Percentiles rank a stretch among this genome's conserved stretches.
phyloP scores from a whole-genome alignment of 2,888 invertebrate genomes.

The Elmis aenea region DNA sequence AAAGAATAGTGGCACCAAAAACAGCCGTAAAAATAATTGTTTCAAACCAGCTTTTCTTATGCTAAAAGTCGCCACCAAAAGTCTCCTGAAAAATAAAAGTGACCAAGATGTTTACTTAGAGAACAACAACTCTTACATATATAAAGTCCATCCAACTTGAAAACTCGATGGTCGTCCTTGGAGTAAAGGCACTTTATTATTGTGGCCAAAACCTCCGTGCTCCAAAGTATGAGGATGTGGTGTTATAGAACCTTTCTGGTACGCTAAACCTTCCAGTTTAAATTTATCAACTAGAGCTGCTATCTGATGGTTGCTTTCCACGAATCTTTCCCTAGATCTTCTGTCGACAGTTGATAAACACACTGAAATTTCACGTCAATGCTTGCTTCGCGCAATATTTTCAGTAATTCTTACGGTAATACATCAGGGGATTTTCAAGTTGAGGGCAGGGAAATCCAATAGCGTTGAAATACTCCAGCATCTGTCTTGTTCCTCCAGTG shows the following conservation, averaged over 20 bases:
- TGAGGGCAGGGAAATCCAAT: constrained; percentile 97
- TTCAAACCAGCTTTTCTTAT: constrained; percentile 70
- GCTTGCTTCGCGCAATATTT: constrained; percentile 1
- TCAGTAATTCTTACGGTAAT: constrained; percentile 68
- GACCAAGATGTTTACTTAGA: neutral
- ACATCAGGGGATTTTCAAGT: constrained; percentile 96
- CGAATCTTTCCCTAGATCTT: constrained; percentile 82
- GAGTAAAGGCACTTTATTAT: constrained; percentile 67
- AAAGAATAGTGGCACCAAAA: constrained; percentile 72
- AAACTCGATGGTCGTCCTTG: constrained; percentile 68
- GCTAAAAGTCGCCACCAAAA: constrained; percentile 73
- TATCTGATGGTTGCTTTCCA: constrained; percentile 91
- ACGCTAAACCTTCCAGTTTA: constrained; percentile 75
- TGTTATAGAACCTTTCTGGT: constrained; percentile 59
- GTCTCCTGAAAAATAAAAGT: constrained; percentile 56
- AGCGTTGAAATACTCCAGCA: constrained; percentile 90
- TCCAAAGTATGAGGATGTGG: constrained; percentile 51
- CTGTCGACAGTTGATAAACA: constrained; percentile 73
- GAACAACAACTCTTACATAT: constrained; percentile 51
- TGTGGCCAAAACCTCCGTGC: constrained; percentile 46
- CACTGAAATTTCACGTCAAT: constrained; percentile 48
- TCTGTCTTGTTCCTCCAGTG: constrained; percentile 84
- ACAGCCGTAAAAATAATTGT: constrained; percentile 68
- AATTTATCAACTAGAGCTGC: constrained; percentile 88
- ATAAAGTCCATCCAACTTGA: constrained; percentile 64